Percentiles rank a stretch among this genome's conserved stretches.
These are phyloP conservation scores for Manacus vitellinus DNA, from an alignment of 2,113 vertebrate genomes.

Conservation along the genomic window DNA sequence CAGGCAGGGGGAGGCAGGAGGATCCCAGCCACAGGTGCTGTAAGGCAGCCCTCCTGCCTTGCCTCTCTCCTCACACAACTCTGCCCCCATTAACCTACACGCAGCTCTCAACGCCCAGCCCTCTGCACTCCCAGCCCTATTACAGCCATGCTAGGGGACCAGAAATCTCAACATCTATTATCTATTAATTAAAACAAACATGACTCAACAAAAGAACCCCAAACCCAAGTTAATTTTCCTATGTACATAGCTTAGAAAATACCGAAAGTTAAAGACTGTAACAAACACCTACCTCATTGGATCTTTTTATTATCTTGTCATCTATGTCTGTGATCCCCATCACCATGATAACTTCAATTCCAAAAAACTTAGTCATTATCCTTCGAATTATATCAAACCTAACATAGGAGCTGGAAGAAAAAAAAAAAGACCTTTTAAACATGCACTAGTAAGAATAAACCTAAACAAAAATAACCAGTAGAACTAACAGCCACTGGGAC, in stretches of 20 bases:
- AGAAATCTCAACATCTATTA: not conserved
- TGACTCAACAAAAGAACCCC: not conserved
- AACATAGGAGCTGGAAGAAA: conserved; percentile 88
- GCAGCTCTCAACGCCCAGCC: fast-evolving
- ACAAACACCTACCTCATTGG: conserved; percentile 79
- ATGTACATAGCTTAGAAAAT: not conserved
- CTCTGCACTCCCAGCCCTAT: not conserved
- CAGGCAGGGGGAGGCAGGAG: not conserved
- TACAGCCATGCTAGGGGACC: not conserved
- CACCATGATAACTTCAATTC: conserved; percentile 86
- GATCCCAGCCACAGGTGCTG: fast-evolving
- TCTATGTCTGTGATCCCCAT: conserved; percentile 97
- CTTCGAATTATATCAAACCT: conserved; percentile 92
- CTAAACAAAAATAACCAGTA: not conserved
- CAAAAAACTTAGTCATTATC: conserved; percentile 85
- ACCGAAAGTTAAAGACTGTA: not conserved
- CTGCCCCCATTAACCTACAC: not conserved
- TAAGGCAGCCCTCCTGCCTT: not conserved
- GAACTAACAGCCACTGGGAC: not conserved
- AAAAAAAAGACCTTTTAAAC: not conserved
- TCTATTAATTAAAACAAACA: not conserved
- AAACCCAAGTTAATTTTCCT: not conserved
- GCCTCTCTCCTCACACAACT: not conserved
- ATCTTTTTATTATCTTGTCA: conserved; percentile 91
- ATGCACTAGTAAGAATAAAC: not conserved